Evolutionary conservation across 2,113 vertebrate genomes (phyloP).

Genomic region (Bubo bubo): DNA sequence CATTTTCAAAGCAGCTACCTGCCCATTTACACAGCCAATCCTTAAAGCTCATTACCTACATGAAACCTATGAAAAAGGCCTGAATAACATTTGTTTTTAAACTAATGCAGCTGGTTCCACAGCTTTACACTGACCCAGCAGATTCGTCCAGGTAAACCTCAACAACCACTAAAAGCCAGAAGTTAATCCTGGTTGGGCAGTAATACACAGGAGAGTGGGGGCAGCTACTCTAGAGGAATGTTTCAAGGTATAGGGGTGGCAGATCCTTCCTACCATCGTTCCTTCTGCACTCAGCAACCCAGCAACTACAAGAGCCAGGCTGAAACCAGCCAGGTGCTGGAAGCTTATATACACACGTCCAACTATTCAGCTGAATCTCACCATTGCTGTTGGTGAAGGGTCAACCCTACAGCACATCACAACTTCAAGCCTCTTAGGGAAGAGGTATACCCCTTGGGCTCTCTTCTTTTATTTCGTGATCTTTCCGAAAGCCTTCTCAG

Average conservation of each 20-base stretch:
- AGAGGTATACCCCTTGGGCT: background rate
- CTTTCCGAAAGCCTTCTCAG: background rate
- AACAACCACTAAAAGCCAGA: background rate
- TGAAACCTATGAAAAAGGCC: background rate
- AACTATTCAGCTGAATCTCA: background rate
- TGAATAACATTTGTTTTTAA: background rate
- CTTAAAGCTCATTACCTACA: background rate
- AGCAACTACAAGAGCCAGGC: background rate
- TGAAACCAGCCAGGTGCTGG: background rate
- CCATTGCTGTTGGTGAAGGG: background rate
- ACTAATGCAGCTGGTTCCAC: background rate
- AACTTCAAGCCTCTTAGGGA: background rate
- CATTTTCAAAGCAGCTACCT: background rate
- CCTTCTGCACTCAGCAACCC: background rate
- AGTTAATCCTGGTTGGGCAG: background rate
- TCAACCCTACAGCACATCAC: background rate
- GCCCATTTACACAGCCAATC: background rate
- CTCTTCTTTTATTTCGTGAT: background rate
- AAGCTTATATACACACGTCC: background rate
- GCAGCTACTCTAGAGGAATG: background rate
- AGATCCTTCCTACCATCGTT: background rate
- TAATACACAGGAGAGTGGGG: background rate
- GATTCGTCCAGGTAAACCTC: background rate
- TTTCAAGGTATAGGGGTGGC: background rate
- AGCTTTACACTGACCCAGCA: background rate